Percentiles rank a stretch among this genome's conserved stretches.
Evolutionary conservation across 2,888 invertebrate species (phyloP).

Genomic region (Clepsis dumicolana): DNA sequence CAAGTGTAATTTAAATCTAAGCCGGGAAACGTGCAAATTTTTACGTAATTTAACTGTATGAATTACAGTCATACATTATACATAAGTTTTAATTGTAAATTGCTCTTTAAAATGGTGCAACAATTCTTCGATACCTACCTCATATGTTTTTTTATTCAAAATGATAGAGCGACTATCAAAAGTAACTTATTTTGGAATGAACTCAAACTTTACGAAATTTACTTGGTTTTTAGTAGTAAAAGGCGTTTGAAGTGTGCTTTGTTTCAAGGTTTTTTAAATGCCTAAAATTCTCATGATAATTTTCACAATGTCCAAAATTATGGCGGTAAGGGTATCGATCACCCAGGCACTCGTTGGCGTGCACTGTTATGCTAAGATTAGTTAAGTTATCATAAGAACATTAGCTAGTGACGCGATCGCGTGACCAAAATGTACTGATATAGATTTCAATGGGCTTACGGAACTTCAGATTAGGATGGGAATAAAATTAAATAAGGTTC

Average conservation of each 20-base stretch:
- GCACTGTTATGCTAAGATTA: conserved; percentile 59
- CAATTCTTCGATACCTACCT: no score
- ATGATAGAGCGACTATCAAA: no score
- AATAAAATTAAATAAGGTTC: no score
- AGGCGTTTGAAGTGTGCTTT: background rate
- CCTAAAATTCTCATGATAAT: conserved; percentile 69
- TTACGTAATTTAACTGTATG: background rate
- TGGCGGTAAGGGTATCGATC: conserved; percentile 81
- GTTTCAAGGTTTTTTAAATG: background rate
- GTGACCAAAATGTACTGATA: background rate
- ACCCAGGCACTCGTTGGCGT: conserved; percentile 79
- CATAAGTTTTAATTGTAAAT: background rate
- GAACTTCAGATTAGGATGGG: no score
- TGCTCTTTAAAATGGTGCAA: no score
- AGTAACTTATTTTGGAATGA: background rate
- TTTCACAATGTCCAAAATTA: conserved; percentile 83
- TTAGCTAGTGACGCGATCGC: background rate
- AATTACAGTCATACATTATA: no score
- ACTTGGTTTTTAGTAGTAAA: background rate
- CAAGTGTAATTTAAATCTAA: background rate
- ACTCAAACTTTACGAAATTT: no score
- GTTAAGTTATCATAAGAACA: conserved; percentile 33
- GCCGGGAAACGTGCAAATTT: conserved; percentile 6
- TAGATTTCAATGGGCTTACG: background rate
- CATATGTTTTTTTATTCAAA: no score